Evolutionary conservation across 2,888 invertebrate genomes (phyloP).

Genomic region (Lamproptera curius): DNA sequence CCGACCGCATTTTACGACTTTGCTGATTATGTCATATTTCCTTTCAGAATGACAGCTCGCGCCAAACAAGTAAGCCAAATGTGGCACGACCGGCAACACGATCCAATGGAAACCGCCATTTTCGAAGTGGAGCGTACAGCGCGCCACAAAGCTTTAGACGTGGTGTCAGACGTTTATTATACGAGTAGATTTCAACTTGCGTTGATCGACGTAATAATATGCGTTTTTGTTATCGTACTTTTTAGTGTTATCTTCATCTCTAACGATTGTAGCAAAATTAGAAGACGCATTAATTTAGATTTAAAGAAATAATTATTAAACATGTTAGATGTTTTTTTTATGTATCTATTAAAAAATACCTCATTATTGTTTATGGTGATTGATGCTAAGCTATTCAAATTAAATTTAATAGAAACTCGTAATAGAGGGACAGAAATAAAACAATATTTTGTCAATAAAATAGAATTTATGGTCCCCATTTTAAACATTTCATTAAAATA

Average conservation of each 20-base stretch:
- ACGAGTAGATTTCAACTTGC: slow-evolving; percentile 30
- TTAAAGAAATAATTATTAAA: too few relatives aligned
- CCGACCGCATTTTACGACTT: too few relatives aligned
- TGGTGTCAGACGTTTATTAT: slow-evolving; percentile 36
- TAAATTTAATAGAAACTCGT: too few relatives aligned
- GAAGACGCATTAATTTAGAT: too few relatives aligned
- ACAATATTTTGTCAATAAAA: slow-evolving; percentile 41
- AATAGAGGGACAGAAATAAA: too few relatives aligned
- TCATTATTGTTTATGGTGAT: too few relatives aligned
- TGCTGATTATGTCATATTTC: too few relatives aligned
- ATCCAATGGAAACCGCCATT: slow-evolving; percentile 45
- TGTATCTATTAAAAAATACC: too few relatives aligned
- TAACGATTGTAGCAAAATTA: slow-evolving; percentile 14
- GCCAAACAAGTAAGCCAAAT: too few relatives aligned
- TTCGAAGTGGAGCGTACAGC: slow-evolving; percentile 42
- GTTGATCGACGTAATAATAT: slow-evolving; percentile 32
- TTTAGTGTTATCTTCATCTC: slow-evolving; percentile 2
- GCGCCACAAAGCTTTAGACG: slow-evolving; percentile 33
- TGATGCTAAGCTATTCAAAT: too few relatives aligned
- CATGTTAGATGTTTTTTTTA: too few relatives aligned
- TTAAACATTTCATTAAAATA: slow-evolving; percentile 55
- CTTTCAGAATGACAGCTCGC: too few relatives aligned
- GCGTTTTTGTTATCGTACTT: slow-evolving; percentile 18
- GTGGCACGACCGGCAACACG: slow-evolving; percentile 38
- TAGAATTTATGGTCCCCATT: slow-evolving; percentile 55